Percentiles rank a stretch among this genome's conserved stretches.
Conservation (phyloP, 2,888 invertebrate species). For the Sylvicola cinctus region DNA sequence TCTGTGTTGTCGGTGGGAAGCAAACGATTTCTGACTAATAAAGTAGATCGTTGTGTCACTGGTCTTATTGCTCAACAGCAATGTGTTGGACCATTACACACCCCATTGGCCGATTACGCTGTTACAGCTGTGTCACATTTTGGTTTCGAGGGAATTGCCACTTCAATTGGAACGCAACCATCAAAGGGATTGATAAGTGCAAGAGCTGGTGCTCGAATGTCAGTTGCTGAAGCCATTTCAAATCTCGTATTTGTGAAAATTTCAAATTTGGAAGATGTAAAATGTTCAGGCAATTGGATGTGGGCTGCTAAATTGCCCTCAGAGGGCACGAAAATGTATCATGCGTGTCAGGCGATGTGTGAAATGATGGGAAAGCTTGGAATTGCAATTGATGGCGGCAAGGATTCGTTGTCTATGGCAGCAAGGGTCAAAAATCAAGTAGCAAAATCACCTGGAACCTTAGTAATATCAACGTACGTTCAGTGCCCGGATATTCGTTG, state of each 20-base stretch:
- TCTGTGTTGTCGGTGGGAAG: slow-evolving; percentile 81
- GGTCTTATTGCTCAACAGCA: slow-evolving; percentile 95
- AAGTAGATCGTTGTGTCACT: slow-evolving; percentile 88
- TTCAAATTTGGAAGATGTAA: slow-evolving; percentile 58
- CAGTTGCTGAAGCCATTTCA: slow-evolving; percentile 82
- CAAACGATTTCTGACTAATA: slow-evolving; percentile 87
- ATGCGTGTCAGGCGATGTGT: slow-evolving; percentile 79
- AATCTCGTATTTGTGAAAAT: slow-evolving; percentile 67
- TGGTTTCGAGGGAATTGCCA: slow-evolving; percentile 69
- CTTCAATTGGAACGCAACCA: slow-evolving; percentile 93
- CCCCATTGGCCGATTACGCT: slow-evolving; percentile 87
- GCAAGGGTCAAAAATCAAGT: slow-evolving; percentile 35
- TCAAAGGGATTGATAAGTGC: slow-evolving; percentile 75
- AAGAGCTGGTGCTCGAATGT: slow-evolving; percentile 77
- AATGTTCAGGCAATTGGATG: slow-evolving; percentile 99
- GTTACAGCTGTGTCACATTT: slow-evolving; percentile 74
- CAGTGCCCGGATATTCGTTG: slow-evolving; percentile 78
- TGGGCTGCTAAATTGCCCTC: slow-evolving; percentile 93
- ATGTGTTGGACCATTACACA: slow-evolving; percentile 92
- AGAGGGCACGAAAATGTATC: slow-evolving; percentile 73
- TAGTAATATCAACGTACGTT: slow-evolving; percentile 92
- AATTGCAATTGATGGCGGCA: slow-evolving; percentile 89
- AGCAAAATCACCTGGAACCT: slow-evolving; percentile 64
- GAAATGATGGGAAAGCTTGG: slow-evolving; percentile 56
- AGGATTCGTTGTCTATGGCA: slow-evolving; percentile 95